phyloP scores from a whole-genome alignment of 2,888 invertebrate species.

The Lamellibrachia satsuma region DNA sequence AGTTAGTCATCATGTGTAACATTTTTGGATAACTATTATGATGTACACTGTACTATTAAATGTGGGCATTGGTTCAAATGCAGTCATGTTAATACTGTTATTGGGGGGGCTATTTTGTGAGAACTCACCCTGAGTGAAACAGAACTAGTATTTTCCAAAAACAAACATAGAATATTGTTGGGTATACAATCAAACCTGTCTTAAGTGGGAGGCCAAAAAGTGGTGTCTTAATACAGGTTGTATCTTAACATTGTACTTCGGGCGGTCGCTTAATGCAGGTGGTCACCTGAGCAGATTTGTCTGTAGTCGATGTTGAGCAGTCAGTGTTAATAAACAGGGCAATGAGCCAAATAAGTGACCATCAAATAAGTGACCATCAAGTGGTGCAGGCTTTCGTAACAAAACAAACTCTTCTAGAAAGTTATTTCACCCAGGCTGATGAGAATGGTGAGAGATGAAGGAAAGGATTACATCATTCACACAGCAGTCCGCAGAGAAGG shows the following conservation, averaged over 20 bases:
- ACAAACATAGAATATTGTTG: background rate
- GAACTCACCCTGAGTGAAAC: background rate
- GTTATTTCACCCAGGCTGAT: conserved; percentile 1
- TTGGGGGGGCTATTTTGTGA: background rate
- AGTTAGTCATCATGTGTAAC: background rate
- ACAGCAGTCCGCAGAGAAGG: background rate
- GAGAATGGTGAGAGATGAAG: background rate
- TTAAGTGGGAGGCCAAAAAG: too few relatives aligned
- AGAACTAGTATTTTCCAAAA: background rate
- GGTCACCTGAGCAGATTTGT: too few relatives aligned
- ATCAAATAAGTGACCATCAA: too few relatives aligned
- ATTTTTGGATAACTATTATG: background rate
- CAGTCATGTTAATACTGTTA: background rate
- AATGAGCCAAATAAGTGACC: too few relatives aligned
- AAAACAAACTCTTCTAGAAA: background rate
- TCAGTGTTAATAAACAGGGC: too few relatives aligned
- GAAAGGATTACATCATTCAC: background rate
- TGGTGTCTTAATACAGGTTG: too few relatives aligned
- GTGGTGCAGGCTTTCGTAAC: background rate
- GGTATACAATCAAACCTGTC: too few relatives aligned
- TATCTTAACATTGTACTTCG: too few relatives aligned
- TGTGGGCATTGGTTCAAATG: background rate
- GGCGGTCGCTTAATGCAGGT: too few relatives aligned
- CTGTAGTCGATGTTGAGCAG: too few relatives aligned
- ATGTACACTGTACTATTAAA: background rate